These are phyloP conservation scores for Bellardia bayeri DNA, from an alignment of 2,888 invertebrate species.

Conservation along the genomic window DNA sequence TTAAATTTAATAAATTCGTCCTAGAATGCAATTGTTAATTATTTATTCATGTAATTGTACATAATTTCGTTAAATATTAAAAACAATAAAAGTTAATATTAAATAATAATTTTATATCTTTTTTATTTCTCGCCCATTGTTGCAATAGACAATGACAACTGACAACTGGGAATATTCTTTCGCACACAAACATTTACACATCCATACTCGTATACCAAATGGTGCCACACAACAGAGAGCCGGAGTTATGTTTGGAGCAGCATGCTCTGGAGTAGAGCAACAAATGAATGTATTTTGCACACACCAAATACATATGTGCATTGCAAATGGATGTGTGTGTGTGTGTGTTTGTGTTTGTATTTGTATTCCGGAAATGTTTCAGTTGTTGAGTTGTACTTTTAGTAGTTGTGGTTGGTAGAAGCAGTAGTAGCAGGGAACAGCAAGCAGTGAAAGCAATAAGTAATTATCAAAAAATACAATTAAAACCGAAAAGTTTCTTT, in stretches of 20 bases:
- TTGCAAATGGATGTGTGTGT: background rate
- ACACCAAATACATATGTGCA: background rate
- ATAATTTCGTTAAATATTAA: conserved; percentile 8
- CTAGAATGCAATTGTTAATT: background rate
- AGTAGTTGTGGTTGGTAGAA: background rate
- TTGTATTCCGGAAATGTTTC: background rate
- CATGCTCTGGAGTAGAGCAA: conserved; percentile 22
- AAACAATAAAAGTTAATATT: conserved; percentile 16
- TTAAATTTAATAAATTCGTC: too few relatives aligned
- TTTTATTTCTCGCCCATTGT: conserved; percentile 41
- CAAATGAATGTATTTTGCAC: conserved; percentile 25
- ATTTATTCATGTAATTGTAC: background rate
- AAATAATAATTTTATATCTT: background rate
- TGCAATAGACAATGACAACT: conserved; percentile 15
- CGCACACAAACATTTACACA: background rate
- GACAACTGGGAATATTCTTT: conserved; percentile 40
- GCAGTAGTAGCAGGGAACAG: conserved; percentile 7
- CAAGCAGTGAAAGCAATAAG: conserved; percentile 51
- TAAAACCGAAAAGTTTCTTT: conserved; percentile 33
- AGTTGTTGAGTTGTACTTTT: conserved; percentile 30
- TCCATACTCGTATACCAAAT: background rate
- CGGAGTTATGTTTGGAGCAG: conserved; percentile 11
- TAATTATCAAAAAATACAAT: conserved; percentile 66
- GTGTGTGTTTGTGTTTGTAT: too few relatives aligned
- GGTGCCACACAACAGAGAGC: background rate